These are phyloP conservation scores for Megaustenia siamemsis DNA, from an alignment of 2,888 invertebrate genomes.

Conservation along the genomic window DNA sequence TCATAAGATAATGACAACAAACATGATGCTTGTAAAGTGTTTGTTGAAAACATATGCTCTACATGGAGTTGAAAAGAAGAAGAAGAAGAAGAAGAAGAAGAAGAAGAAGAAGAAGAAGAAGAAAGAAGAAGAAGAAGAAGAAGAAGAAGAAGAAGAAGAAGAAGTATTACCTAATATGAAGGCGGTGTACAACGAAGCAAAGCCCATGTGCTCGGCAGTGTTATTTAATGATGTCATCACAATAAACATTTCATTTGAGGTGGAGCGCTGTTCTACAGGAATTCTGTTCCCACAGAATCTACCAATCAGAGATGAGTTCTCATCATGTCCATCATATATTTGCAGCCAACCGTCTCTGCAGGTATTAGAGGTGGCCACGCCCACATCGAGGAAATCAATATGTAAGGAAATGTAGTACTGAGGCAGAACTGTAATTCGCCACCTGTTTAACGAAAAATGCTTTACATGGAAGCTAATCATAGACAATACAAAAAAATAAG, in stretches of 20 bases:
- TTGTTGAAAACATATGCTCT: too few relatives aligned
- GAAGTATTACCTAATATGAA: not conserved
- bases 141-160: too few relatives aligned
- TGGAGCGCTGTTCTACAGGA: conserved; percentile 62
- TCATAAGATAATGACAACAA: too few relatives aligned
- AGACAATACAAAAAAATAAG: too few relatives aligned
- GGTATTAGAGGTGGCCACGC: conserved; percentile 54
- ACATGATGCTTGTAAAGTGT: too few relatives aligned
- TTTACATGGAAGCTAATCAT: too few relatives aligned
- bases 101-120: not conserved
- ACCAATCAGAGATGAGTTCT: conserved; percentile 40
- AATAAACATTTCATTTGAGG: conserved; percentile 59
- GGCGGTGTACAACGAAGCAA: not conserved
- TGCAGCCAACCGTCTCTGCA: conserved; percentile 67
- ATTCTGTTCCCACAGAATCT: conserved; percentile 62
- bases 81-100: not conserved
- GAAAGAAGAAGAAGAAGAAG: not conserved
- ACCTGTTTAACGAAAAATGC: too few relatives aligned
- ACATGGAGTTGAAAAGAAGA: not conserved
- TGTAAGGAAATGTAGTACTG: conserved; percentile 64
- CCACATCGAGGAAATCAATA: conserved; percentile 66
- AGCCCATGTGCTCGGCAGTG: not conserved
- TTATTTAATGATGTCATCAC: conserved; percentile 14
- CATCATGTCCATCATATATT: conserved; percentile 63
- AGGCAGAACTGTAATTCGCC: conserved; percentile 65